These are phyloP conservation scores for Carcharodon carcharias DNA, from an alignment of 2,797 vertebrate genomes.

Conservation along the genomic window DNA sequence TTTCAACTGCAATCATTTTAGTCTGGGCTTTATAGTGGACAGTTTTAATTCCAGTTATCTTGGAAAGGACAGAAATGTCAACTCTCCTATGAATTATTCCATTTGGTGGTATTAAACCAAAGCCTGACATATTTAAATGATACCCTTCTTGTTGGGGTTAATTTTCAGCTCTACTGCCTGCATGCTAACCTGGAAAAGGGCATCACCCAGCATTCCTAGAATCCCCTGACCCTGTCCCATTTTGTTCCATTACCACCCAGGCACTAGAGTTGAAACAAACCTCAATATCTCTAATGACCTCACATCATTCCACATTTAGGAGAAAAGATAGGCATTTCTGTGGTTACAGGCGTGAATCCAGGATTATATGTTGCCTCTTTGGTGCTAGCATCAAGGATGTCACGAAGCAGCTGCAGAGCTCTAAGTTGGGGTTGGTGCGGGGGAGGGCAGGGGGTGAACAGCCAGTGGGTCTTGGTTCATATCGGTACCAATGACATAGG, in stretches of 20 bases:
- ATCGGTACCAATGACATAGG: no score
- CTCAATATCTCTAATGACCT: not conserved
- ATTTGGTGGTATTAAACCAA: not conserved
- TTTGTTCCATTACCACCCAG: not conserved
- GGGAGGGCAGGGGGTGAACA: no score
- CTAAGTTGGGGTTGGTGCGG: no score
- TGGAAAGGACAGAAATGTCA: not conserved
- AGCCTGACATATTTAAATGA: not conserved
- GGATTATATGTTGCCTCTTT: no score
- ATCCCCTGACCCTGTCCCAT: not conserved
- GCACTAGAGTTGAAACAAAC: not conserved
- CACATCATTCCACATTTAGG: not conserved
- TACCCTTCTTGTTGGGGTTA: not conserved
- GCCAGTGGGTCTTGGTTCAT: no score
- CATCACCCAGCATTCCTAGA: not conserved
- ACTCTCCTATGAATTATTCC: not conserved
- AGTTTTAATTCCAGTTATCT: not conserved
- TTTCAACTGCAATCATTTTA: not conserved
- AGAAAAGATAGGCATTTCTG: no score
- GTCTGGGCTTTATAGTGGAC: not conserved
- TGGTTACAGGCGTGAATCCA: no score
- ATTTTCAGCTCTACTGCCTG: not conserved
- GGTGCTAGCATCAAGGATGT: no score
- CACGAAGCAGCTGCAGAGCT: no score
- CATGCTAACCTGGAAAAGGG: not conserved